Conservation (phyloP, 2,888 invertebrate genomes). For the Pandemis cinnamomeana region DNA sequence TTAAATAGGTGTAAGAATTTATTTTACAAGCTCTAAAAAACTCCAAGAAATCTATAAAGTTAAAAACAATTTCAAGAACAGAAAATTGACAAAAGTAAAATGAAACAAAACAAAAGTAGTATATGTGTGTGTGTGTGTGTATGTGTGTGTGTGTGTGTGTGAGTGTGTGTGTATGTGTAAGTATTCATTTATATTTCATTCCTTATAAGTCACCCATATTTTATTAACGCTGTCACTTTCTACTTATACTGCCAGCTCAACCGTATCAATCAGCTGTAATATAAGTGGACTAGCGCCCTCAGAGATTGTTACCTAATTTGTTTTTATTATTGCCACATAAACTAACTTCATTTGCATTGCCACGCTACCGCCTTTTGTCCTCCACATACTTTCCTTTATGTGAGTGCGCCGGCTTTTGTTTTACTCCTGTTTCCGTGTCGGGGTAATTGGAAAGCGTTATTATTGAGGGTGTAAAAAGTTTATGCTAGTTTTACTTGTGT, state of each 20-base stretch:
- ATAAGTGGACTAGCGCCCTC: neutral
- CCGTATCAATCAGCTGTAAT: no score
- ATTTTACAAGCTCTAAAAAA: no score
- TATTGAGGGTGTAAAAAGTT: slow-evolving; percentile 27
- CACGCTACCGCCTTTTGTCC: slow-evolving; percentile 31
- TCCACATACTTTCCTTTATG: slow-evolving; percentile 11
- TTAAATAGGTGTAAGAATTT: no score
- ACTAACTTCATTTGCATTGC: slow-evolving; percentile 39
- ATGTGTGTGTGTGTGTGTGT: no score
- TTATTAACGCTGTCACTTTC: neutral
- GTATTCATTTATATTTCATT: no score
- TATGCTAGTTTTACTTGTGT: slow-evolving; percentile 29
- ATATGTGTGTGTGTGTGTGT: no score
- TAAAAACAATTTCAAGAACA: no score
- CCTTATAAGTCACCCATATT: neutral
- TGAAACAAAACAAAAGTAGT: no score
- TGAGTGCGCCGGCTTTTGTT: slow-evolving; percentile 24
- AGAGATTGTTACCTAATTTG: slow-evolving; percentile 54
- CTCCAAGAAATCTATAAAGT: no score
- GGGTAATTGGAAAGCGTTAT: slow-evolving; percentile 35
- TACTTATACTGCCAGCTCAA: neutral
- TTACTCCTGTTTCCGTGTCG: slow-evolving; percentile 28
- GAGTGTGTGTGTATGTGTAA: no score
- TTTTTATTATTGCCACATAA: slow-evolving; percentile 55
- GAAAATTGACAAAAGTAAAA: no score